phyloP scores from a whole-genome alignment of 2,113 vertebrate species.

The Tringa solitaria region DNA sequence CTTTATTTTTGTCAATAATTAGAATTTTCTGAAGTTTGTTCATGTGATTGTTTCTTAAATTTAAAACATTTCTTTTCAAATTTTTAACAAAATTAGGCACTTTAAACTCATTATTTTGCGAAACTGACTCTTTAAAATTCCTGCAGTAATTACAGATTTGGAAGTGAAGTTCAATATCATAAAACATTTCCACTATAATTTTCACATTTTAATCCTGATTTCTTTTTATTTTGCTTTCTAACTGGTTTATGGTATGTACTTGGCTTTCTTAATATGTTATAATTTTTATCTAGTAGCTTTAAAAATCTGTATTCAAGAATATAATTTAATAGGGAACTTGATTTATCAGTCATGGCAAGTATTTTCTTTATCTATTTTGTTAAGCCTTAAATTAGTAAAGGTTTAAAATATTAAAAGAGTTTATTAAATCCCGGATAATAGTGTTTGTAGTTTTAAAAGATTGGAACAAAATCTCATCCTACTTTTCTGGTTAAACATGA shows the following conservation, averaged over 20 bases:
- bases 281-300: background rate
- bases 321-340: background rate
- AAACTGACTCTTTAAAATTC: background rate
- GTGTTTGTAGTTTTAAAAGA: background rate
- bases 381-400: background rate
- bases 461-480: background rate
- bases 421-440: background rate
- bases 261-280: background rate
- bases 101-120: background rate
- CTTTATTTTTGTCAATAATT: background rate
- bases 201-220: conserved; percentile 38
- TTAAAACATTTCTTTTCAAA: background rate
- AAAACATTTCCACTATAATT: background rate
- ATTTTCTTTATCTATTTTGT: background rate
- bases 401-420: background rate
- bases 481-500: background rate
- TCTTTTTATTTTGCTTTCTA: conserved; percentile 67
- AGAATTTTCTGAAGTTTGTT: background rate
- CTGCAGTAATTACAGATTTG: background rate
- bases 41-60: background rate
- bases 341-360: background rate
- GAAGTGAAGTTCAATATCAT: background rate
- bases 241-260: conserved; percentile 66
- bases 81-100: background rate
- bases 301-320: background rate